Conservation (phyloP, 2,888 invertebrate genomes). For the Toxonevra muliebris region DNA sequence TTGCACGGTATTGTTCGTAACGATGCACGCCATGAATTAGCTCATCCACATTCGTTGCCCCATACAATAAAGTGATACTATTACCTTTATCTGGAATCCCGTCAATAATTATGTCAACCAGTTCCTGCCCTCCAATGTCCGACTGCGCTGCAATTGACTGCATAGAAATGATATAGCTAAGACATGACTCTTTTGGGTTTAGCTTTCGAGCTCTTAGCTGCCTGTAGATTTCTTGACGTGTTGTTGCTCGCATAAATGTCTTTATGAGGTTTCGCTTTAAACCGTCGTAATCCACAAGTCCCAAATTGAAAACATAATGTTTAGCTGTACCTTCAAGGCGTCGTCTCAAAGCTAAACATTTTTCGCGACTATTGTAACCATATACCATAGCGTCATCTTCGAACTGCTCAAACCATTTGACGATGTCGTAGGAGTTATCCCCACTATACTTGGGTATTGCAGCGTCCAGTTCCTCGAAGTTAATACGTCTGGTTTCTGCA, state of each 20-base stretch:
- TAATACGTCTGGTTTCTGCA: slow-evolving; percentile 1
- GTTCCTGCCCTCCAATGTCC: too few species aligned
- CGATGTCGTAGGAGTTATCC: slow-evolving; percentile 11
- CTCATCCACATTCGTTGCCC: too few species aligned
- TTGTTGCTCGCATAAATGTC: slow-evolving; percentile 19
- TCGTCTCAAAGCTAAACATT: slow-evolving; percentile 17
- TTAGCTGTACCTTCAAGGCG: slow-evolving; percentile 16
- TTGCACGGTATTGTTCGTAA: too few species aligned
- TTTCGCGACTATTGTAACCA: not conserved
- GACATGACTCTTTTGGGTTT: too few species aligned
- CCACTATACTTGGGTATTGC: slow-evolving; percentile 23
- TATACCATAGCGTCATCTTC: slow-evolving; percentile 16
- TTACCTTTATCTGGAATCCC: too few species aligned
- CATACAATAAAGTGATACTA: too few species aligned
- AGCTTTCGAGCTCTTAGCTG: slow-evolving; percentile 17
- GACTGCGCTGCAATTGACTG: too few species aligned
- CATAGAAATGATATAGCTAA: too few species aligned
- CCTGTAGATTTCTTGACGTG: slow-evolving; percentile 25
- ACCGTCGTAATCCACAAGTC: slow-evolving; percentile 5
- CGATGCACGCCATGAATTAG: too few species aligned
- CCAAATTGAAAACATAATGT: slow-evolving; percentile 17
- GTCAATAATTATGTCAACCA: too few species aligned
- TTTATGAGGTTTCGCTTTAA: slow-evolving; percentile 1
- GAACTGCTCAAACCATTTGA: slow-evolving; percentile 17
- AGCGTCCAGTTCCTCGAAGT: slow-evolving; percentile 21